phyloP scores from a whole-genome alignment of 2,797 vertebrate species.

The Sarcophilus harrisii region DNA sequence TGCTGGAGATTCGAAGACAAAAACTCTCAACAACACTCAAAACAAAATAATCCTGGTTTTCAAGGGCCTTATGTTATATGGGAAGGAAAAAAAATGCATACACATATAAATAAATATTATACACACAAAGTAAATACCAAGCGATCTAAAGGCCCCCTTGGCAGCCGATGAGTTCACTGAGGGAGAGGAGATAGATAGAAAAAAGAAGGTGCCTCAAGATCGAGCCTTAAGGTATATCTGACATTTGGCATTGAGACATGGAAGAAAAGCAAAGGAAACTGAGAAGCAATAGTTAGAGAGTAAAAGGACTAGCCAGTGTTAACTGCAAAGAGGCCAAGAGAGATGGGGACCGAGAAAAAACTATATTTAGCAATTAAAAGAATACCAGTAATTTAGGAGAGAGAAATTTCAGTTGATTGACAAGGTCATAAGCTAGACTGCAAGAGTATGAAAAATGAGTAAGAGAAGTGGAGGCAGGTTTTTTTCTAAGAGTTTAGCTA shows the following conservation, averaged over 20 bases:
- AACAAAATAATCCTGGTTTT: not conserved
- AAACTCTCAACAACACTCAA: not conserved
- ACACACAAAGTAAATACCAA: not conserved
- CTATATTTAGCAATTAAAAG: not conserved
- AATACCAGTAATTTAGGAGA: not conserved
- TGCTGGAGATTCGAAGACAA: not conserved
- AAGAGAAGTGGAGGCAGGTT: not conserved
- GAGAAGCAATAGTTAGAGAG: not conserved
- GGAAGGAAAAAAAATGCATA: not conserved
- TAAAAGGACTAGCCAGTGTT: not conserved
- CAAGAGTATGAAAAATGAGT: not conserved
- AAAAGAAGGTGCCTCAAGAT: not conserved
- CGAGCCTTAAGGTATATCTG: not conserved
- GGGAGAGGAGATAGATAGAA: not conserved
- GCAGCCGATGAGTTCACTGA: not conserved
- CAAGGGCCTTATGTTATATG: not conserved
- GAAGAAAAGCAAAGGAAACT: not conserved
- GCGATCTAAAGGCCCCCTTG: not conserved
- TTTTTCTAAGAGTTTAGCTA: not conserved
- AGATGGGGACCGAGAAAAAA: not conserved
- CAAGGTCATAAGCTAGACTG: not conserved
- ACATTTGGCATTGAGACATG: not conserved
- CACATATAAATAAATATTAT: not conserved
- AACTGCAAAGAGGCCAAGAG: not conserved
- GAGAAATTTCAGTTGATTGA: not conserved